phyloP scores from a whole-genome alignment of 2,888 invertebrate genomes.

The Dasypogon diadema region DNA sequence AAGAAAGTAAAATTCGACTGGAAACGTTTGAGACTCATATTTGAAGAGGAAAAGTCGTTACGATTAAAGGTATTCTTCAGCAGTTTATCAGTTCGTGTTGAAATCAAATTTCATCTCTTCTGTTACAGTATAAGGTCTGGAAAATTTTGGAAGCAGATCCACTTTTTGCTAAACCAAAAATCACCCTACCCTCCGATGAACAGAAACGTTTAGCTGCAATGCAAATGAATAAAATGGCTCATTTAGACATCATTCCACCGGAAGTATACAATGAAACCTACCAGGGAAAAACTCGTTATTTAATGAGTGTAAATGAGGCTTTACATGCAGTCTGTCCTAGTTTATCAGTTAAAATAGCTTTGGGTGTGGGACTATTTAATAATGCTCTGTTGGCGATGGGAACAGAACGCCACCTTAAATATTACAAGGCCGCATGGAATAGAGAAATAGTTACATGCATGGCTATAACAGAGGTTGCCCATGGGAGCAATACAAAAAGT shows the following conservation, averaged over 20 bases:
- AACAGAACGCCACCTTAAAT: constrained; percentile 79
- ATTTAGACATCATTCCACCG: constrained; percentile 75
- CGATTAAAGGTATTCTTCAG: constrained; percentile 81
- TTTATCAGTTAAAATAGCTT: constrained; percentile 82
- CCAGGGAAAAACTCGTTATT: constrained; percentile 75
- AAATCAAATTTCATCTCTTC: constrained; percentile 54
- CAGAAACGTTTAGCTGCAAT: constrained; percentile 79
- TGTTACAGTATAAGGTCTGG: constrained; percentile 81
- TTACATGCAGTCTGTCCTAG: constrained; percentile 78
- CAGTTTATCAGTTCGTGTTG: not conserved
- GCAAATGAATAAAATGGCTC: constrained; percentile 76
- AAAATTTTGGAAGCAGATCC: constrained; percentile 82
- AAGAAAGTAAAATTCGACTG: constrained; percentile 86
- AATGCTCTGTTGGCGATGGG: constrained; percentile 81
- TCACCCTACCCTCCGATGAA: constrained; percentile 77
- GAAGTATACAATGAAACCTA: constrained; percentile 75
- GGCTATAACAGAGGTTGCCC: constrained; percentile 90
- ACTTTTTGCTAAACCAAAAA: constrained; percentile 76
- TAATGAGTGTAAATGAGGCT: constrained; percentile 84
- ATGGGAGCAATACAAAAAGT: constrained; percentile 90
- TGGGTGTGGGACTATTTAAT: constrained; percentile 80
- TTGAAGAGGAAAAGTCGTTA: constrained; percentile 83
- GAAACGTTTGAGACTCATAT: constrained; percentile 83
- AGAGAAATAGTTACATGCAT: constrained; percentile 84
- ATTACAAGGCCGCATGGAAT: constrained; percentile 78